Conservation (phyloP, 2,797 vertebrate genomes). For the Pseudomugil gertrudae region DNA sequence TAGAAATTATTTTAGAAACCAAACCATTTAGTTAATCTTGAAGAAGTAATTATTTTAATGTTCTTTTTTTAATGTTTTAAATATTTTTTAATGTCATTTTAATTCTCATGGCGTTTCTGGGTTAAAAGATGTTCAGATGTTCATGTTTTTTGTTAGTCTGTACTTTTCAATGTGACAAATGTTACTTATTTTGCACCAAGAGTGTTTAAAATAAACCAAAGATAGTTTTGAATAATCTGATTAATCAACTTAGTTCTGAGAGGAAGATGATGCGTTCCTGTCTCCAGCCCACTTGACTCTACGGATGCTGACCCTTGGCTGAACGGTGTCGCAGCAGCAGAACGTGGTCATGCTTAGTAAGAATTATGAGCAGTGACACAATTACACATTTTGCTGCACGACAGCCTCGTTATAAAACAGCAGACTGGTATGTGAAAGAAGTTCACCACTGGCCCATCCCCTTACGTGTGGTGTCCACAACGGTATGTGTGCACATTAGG, state of each 20-base stretch:
- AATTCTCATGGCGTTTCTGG: not conserved
- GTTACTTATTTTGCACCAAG: conserved; percentile 35
- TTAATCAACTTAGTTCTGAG: conserved; percentile 35
- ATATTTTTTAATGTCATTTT: not conserved
- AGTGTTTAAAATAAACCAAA: conserved; percentile 44
- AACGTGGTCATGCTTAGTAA: conserved; percentile 44
- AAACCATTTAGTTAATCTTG: no score
- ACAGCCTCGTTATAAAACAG: conserved; percentile 51
- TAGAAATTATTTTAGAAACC: no score
- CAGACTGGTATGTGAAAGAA: conserved; percentile 43
- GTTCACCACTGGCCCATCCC: conserved; percentile 65
- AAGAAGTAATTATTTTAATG: no score
- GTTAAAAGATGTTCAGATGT: not conserved
- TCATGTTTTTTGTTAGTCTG: conserved; percentile 29
- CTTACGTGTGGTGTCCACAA: conserved; percentile 67
- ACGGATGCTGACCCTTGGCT: conserved; percentile 58
- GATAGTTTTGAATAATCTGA: no score
- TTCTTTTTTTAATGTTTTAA: no score
- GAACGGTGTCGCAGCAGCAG: conserved; percentile 39
- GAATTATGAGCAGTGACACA: conserved; percentile 60
- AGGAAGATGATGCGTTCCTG: conserved; percentile 38
- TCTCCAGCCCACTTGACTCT: conserved; percentile 23
- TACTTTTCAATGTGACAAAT: conserved; percentile 46
- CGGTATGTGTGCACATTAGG: conserved; percentile 51
- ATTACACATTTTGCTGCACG: conserved; percentile 44